Evolutionary conservation across 2,797 vertebrate genomes (phyloP).

Genomic region (Malacoraja senta): DNA sequence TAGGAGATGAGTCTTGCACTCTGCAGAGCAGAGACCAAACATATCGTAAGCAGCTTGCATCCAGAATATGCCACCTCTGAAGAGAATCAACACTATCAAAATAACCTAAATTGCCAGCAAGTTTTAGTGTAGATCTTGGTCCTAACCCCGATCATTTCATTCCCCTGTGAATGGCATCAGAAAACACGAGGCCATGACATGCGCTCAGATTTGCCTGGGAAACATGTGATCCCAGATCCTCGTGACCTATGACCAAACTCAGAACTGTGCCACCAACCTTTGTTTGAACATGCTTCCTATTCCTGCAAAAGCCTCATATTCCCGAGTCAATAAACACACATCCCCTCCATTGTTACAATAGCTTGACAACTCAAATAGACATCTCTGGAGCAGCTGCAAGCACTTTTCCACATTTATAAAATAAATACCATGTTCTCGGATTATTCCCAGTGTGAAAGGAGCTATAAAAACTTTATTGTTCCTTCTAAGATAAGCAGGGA

Average conservation of each 20-base stretch:
- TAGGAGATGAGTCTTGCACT: not conserved
- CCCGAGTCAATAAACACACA: slow-evolving; percentile 28
- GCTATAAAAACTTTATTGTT: slow-evolving; percentile 38
- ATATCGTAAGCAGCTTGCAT: too few relatives aligned
- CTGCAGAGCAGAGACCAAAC: not conserved
- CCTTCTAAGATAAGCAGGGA: slow-evolving; percentile 38
- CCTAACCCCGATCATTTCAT: not conserved
- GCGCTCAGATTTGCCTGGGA: not conserved
- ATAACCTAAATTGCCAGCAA: not conserved
- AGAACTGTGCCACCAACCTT: not conserved
- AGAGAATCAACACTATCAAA: not conserved
- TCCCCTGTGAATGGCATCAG: not conserved
- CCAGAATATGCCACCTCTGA: not conserved
- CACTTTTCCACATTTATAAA: slow-evolving; percentile 38
- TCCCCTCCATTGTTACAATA: slow-evolving; percentile 20
- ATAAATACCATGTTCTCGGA: slow-evolving; percentile 34
- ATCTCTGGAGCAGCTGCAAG: slow-evolving; percentile 36
- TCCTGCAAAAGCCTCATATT: not conserved
- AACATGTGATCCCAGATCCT: not conserved
- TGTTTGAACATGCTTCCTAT: not conserved
- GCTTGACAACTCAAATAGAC: slow-evolving; percentile 28
- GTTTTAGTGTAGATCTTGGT: not conserved
- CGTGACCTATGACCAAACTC: not conserved
- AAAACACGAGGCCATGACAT: not conserved
- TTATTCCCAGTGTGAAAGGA: slow-evolving; percentile 39